Conservation (phyloP, 2,113 vertebrate species). For the Atherinomorus stipes region DNA sequence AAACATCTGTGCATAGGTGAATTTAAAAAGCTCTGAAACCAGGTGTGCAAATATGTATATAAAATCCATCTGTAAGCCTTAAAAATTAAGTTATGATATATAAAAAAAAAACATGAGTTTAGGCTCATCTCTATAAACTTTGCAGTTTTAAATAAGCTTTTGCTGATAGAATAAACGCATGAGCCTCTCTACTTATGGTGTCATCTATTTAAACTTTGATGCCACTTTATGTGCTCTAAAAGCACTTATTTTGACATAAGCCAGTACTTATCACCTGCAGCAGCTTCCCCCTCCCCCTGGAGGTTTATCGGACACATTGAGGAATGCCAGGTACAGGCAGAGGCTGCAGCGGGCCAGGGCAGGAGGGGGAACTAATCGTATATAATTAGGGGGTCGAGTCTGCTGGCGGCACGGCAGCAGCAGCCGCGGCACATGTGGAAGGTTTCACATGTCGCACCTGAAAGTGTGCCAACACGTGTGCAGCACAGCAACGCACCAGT, state of each 20-base stretch:
- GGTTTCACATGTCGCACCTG: conserved; percentile 36
- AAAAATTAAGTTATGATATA: too few relatives aligned
- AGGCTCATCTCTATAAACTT: background rate
- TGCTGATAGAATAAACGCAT: too few relatives aligned
- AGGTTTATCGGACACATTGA: conserved; percentile 46
- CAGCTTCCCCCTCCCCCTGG: conserved; percentile 9
- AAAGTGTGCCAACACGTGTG: conserved; percentile 34
- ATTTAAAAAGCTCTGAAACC: background rate
- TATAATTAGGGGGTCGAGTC: conserved; percentile 66
- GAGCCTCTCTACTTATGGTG: too few relatives aligned
- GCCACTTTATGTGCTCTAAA: background rate
- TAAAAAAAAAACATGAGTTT: too few relatives aligned
- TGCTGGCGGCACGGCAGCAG: conserved; percentile 46
- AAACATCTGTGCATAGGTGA: background rate
- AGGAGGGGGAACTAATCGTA: conserved; percentile 60
- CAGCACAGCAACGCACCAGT: conserved; percentile 6
- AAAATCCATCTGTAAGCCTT: too few relatives aligned
- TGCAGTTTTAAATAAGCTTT: too few relatives aligned
- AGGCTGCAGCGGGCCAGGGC: conserved; percentile 23
- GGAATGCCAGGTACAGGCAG: conserved; percentile 68
- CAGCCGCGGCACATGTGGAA: conserved; percentile 40
- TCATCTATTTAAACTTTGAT: background rate
- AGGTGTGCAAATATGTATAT: too few relatives aligned
- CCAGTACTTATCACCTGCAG: conserved; percentile 20
- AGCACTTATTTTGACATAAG: background rate